Evolutionary conservation across 2,888 invertebrate species (phyloP), one percentile per base, ranked within the genome.

Genomic region (Polyploca ridens): DNA sequence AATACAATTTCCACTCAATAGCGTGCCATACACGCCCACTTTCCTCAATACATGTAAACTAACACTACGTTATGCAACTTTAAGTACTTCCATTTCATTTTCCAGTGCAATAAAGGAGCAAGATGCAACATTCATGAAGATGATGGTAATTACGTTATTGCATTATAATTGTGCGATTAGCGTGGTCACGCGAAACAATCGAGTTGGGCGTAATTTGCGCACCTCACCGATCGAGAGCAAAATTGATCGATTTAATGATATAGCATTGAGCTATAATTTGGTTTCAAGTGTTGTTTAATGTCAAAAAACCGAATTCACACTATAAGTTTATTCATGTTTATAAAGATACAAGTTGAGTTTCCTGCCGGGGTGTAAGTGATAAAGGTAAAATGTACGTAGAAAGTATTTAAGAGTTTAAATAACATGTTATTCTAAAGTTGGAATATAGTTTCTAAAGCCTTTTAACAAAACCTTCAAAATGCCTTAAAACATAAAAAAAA

Each of bases 1-100:
- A 85, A 80, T 82, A 82, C 82, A 85, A 87, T 84, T 86, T 84
- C 77, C 78, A 82, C 81, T 84, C 79, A 79, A 80, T 84, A 81
- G 80, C 77, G 41, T 61, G 76, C 77, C 71, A 71, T 76, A 68
- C 68, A 75, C 79, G 79, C 83, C 86, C 74, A 77, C 71, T 73
- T 72, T 76, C 71, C 79, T 74, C 61, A 27, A 27, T 41, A 13
- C 19, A 11, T 60, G 58, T 58, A 3, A 33, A 35, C 35, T 58
- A 33, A 58, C 33, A 2, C n/a, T 27, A 14, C 33, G 13, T 58
- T 1, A 33, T 58, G 33, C 10, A 58, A n/a, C 35, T 33, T 14
- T 58, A n/a, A 58, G 14, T 58, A 58, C 3, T 58, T 35, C 38
- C 3, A 60, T 60, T 16, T 60, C 35, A 60, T 6, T 58, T 35